Base-by-base conservation (phyloP, 2,888 invertebrate species). In the Smittia sp. region DNA sequence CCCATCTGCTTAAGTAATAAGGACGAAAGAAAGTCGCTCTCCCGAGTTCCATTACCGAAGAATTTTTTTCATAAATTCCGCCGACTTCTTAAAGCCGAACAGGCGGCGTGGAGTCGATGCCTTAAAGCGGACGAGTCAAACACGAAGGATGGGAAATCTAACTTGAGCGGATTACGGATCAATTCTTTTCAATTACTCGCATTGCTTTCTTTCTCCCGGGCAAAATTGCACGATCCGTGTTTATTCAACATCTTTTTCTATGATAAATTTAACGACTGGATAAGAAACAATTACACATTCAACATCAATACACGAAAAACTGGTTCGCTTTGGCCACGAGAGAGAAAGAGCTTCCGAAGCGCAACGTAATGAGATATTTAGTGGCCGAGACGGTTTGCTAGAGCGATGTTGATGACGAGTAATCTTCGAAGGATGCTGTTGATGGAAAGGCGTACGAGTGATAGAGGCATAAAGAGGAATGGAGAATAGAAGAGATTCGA, bases 381-480 rank as follows among this genome's bases (percentile, higher is more conserved):
- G 6, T 63, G 20, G 69, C 15, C 25, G 69, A 9, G 25, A n/a
- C 13, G 69, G 15, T 62, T 73, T 78, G 79, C 86, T 88, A 88
- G 84, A 88, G 87, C 83, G 88, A 88, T 79, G 88, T 88, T 83
- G 88, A 88, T 83, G 88, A 88, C 81, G 88, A 88, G 85, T 86
- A 88, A 84, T 87, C 88, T 85, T 88, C 88, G 85, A 85, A 87
- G 83, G 88, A 87, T 85, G 87, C 88, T 88, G 88, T 85, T 63
- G 58, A 58, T 58, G 58, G 15, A 11, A 24, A 18, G 24, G 24
- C 11, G n/a, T n/a, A 20, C 27, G 15, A 27, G 11, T 27, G 63
- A 63, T 24, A 25, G 13, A 62, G 62, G 3, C 6, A n/a, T 25
- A 24, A 27, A 63, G 27, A 27, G 15, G 27, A 27, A 22, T 3